Percentiles rank a stretch among this genome's conserved stretches.
Conservation (phyloP, 2,888 invertebrate genomes). For the Drosophila siamana region DNA sequence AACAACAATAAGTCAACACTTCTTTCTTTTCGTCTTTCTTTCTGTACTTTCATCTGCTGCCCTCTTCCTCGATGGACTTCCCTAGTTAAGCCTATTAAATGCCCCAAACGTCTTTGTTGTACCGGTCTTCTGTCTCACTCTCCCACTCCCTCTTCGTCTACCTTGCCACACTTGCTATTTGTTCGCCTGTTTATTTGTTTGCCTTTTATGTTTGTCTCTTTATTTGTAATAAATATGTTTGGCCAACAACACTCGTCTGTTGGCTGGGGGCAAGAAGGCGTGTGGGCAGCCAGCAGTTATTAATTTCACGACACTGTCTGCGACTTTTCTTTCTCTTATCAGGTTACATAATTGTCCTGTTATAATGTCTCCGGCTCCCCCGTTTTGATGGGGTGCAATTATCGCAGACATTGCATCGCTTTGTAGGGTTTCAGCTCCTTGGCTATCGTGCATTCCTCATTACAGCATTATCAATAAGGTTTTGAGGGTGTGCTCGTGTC, state of each 20-base stretch:
- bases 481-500: slow-evolving; percentile 31
- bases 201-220: slow-evolving; percentile 78
- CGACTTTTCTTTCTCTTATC: slow-evolving; percentile 63
- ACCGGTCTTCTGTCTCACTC: slow-evolving; percentile 54
- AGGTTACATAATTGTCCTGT: slow-evolving; percentile 78
- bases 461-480: slow-evolving; percentile 39
- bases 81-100: slow-evolving; percentile 78
- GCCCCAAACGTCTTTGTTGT: slow-evolving; percentile 75
- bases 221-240: slow-evolving; percentile 79
- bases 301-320: slow-evolving; percentile 75
- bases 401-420: slow-evolving; percentile 64
- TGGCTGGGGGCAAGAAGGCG: background rate
- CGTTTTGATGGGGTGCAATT: slow-evolving; percentile 69
- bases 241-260: slow-evolving; percentile 20
- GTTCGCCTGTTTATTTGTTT: slow-evolving; percentile 67
- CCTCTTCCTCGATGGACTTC: slow-evolving; percentile 20
- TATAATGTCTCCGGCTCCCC: slow-evolving; percentile 42
- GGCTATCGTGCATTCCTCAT: slow-evolving; percentile 32
- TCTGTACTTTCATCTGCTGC: slow-evolving; percentile 2
- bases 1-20: slow-evolving; percentile 66
- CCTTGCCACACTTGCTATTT: slow-evolving; percentile 19
- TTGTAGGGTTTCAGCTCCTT: slow-evolving; percentile 69
- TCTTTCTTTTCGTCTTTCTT: slow-evolving; percentile 11
- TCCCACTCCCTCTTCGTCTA: too few species aligned
- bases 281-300: slow-evolving; percentile 47